phyloP scores from a whole-genome alignment of 2,888 invertebrate genomes.

The Galeruca laticollis region DNA sequence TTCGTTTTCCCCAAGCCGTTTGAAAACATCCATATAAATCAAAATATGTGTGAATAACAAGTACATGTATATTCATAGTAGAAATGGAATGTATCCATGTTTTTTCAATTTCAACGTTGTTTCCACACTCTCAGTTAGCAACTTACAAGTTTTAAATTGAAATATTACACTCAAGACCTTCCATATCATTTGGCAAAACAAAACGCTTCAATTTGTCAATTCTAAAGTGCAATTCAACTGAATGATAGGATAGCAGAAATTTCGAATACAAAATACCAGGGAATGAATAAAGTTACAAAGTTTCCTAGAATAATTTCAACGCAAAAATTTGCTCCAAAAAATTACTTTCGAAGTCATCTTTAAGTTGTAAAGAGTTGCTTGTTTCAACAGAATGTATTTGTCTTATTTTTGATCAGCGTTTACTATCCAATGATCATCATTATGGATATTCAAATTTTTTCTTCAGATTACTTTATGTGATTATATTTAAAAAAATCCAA shows the following conservation, averaged over 20 bases:
- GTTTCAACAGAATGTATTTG: no score
- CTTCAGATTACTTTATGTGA: no score
- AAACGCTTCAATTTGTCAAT: not conserved
- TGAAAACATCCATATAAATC: not conserved
- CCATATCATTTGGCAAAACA: slow-evolving; percentile 4
- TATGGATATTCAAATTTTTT: no score
- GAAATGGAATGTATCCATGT: not conserved
- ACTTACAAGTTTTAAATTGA: not conserved
- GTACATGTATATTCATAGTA: not conserved
- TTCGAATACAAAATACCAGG: not conserved
- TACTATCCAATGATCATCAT: no score
- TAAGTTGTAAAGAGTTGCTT: no score
- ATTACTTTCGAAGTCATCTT: no score
- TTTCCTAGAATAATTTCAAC: not conserved
- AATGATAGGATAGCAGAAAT: not conserved
- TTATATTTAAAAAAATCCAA: no score
- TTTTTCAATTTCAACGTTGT: not conserved
- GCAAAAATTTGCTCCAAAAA: no score
- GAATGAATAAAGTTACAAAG: not conserved
- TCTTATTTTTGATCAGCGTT: no score
- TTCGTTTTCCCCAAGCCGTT: not conserved
- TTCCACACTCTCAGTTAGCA: not conserved
- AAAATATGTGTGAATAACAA: not conserved
- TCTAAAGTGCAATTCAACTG: not conserved
- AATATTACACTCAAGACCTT: not conserved